phyloP scores from a whole-genome alignment of 2,888 invertebrate species.

The Nycteola revayana region DNA sequence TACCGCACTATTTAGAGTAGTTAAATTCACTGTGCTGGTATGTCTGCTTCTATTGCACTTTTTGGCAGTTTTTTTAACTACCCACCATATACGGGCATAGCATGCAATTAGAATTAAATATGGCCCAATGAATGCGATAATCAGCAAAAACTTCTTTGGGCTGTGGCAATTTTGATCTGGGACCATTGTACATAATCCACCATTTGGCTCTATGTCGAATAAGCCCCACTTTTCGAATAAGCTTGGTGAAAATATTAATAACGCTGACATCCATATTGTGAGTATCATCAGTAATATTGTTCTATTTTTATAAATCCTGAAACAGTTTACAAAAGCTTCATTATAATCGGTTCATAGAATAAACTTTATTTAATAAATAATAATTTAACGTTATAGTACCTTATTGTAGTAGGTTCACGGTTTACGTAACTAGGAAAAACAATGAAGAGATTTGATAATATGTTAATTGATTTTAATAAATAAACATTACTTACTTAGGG shows the following conservation, averaged over 20 bases:
- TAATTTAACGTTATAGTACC: no score
- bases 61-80: conserved; percentile 86
- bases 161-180: conserved; percentile 84
- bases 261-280: conserved; percentile 87
- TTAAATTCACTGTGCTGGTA: not conserved
- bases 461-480: not conserved
- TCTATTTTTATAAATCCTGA: conserved; percentile 86
- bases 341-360: no score
- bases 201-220: conserved; percentile 87
- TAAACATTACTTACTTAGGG: conserved; percentile 82
- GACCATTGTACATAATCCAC: conserved; percentile 91
- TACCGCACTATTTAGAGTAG: not conserved
- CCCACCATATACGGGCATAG: conserved; percentile 91
- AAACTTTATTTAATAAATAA: no score
- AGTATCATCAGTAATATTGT: conserved; percentile 87
- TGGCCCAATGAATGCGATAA: conserved; percentile 91
- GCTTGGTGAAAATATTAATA: conserved; percentile 86
- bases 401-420: conserved; percentile 69
- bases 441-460: not conserved
- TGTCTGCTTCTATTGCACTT: not conserved
- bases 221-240: conserved; percentile 88
- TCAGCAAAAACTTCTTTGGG: conserved; percentile 90
- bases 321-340: no score
- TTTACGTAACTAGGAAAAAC: not conserved
- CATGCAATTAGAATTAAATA: conserved; percentile 91